Evolutionary conservation across 2,888 invertebrate species (phyloP).

Genomic region (Andrena praecox): DNA sequence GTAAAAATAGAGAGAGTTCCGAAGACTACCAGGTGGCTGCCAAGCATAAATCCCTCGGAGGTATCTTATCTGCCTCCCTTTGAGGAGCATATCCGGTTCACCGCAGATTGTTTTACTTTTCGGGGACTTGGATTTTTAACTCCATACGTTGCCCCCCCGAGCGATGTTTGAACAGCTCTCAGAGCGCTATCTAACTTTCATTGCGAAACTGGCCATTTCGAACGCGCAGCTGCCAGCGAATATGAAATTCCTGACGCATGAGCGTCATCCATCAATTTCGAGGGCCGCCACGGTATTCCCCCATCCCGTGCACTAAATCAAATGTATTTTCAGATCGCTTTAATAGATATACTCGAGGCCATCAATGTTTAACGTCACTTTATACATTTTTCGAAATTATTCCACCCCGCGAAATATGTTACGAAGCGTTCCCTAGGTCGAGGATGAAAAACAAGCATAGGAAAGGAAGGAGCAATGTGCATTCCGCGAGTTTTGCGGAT

Average conservation of each 20-base stretch:
- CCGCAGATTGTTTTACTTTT: constrained; percentile 36
- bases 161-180: constrained; percentile 50
- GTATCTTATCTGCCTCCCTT: constrained; percentile 54
- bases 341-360: too few species aligned
- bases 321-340: neutral
- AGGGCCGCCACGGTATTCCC: neutral
- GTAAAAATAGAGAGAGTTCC: constrained; percentile 61
- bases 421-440: neutral
- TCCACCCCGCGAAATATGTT: neutral
- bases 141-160: neutral
- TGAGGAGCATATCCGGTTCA: constrained; percentile 30
- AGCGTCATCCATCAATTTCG: neutral
- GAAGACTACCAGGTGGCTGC: constrained; percentile 56
- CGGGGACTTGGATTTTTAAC: constrained; percentile 18
- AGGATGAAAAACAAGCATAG: neutral
- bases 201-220: constrained; percentile 15
- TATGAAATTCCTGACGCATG: constrained; percentile 10
- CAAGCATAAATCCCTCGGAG: constrained; percentile 25
- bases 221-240: constrained; percentile 7
- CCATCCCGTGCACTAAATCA: neutral
- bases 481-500: constrained; percentile 13
- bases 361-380: neutral
- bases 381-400: neutral
- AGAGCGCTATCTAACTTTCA: constrained; percentile 34
- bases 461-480: neutral